Percentiles rank a stretch among this genome's conserved stretches.
These are phyloP conservation scores for Poicephalus meyeri DNA, from an alignment of 2,113 vertebrate species.

Conservation along the genomic window DNA sequence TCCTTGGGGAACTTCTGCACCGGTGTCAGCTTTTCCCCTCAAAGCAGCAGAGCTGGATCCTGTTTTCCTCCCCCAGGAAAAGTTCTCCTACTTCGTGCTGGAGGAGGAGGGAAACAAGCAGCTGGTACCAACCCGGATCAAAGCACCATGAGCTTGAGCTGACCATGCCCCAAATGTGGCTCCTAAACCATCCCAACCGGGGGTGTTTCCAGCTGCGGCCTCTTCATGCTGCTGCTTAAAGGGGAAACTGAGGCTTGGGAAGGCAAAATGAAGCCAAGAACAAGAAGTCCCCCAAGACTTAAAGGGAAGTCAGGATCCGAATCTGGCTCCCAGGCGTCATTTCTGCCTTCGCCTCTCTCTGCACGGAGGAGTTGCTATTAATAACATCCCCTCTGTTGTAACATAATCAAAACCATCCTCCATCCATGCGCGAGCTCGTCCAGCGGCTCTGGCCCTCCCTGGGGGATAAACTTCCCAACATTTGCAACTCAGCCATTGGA, in stretches of 20 bases:
- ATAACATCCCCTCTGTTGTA: not conserved
- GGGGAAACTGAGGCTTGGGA: not conserved
- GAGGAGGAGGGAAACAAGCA: not conserved
- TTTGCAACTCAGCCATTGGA: fast-evolving
- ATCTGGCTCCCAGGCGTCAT: not conserved
- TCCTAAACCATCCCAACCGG: fast-evolving
- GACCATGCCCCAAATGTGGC: fast-evolving
- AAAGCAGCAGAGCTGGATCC: not conserved
- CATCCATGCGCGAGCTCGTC: not conserved
- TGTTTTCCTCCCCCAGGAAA: not conserved
- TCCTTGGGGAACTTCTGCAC: fast-evolving
- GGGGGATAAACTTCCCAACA: not conserved
- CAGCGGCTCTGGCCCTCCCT: not conserved
- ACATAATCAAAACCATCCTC: constrained; percentile 37
- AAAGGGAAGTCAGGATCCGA: not conserved
- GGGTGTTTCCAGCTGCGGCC: fast-evolving
- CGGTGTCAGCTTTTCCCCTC: fast-evolving
- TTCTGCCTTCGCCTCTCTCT: not conserved
- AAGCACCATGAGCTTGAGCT: not conserved
- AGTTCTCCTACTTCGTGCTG: too few relatives aligned
- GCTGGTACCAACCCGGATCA: fast-evolving
- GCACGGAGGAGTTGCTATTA: not conserved
- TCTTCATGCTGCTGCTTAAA: fast-evolving
- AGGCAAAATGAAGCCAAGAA: not conserved
- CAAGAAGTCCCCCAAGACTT: not conserved